Evolutionary conservation across 2,888 invertebrate species (phyloP), one percentile per base, ranked within the genome.

Genomic region (Germaria angustata): DNA sequence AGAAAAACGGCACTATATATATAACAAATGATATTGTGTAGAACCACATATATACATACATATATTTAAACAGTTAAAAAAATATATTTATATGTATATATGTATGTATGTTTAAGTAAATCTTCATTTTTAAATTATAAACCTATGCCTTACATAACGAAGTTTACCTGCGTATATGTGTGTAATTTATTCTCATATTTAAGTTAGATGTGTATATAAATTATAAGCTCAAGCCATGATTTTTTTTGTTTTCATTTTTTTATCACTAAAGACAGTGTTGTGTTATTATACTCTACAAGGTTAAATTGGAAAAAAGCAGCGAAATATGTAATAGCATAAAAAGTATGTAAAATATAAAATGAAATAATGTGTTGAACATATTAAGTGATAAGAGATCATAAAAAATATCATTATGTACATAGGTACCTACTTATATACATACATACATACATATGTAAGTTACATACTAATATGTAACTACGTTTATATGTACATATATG

Each of bases 271-370:
- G 32, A 17, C 32, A 77, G 65, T 63, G 53, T 44, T 65, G 69
- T 44, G 55, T 57, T 34, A 46, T 32, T 44, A 9, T n/a, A 13
- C 4, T 65, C 22, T 44, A 32, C 63, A 75, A 75, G 73, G 53
- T 75, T 73, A 68, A 69, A 63, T 55, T 41, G 17, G 61, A 71
- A 41, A 36, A 61, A 36, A 59, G 6, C 32, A 63, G 61, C 53
- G 22, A 78, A 69, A 46, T 32, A 41, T 0, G 11, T 17, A 9
- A 13, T 24, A 17, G 5, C 44, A 34, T 11, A 55, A 36, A 20
- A 51, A 57, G 20, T n/a, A 39, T 46, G 55, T 32, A 57, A 63
- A 24, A 66, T 53, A 20, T 22, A 44, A 53, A 51, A 8, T 3
- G 34, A 53, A 53, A 28, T 28, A 28, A 28, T 5, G n/a, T 39